Base-by-base conservation (phyloP, 2,113 vertebrate species). In the Hippocampus barbouri region DNA sequence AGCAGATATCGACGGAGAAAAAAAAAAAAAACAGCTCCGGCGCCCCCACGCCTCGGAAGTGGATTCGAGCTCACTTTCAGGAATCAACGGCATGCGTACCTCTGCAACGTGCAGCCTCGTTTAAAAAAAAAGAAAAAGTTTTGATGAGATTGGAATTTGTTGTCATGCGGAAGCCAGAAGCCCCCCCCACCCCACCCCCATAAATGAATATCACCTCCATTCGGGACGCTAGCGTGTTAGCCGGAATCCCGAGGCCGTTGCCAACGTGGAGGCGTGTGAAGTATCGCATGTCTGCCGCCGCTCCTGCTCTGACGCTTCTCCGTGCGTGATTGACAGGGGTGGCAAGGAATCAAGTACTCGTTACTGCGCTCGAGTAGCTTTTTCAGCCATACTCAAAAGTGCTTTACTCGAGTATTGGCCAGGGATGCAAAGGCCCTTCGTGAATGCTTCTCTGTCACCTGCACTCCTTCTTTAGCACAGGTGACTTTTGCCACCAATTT, bases 221-320 rank as follows among this genome's bases (percentile, higher is more conserved):
- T 71, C 73, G 70, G 73, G 53, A 45, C 51, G 68, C 40, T 27
- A 27, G 27, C 27, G 27, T 27, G 27, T 27, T 7, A 47, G 66
- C 74, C 72, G 71, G 73, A 80, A 74, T 83, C 70, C 49, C 74
- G 14, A 68, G 79, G 68, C 70, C 16, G 14, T 62, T 82, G 75
- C 77, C 53, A 38, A 75, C 69, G 84, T 73, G 85, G 49, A 51
- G 49, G 49, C 69, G 85, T 81, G 83, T 86, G 85, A 53, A 85
- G 82, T 81, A 72, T 82, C 79, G 87, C 79, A 59, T 49, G 82
- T 85, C 83, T 80, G 78, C 82, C 73, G 57, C 49, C 53, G 82
- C 83, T 83, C 82, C 81, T 74, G 30, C 30, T 80, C 1, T 43
- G 41, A 43, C 10, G 11, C 23, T 12, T 12, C 23, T 9, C 2